Conservation (phyloP, 2,113 vertebrate genomes). For the Limnothrissa miodon region DNA sequence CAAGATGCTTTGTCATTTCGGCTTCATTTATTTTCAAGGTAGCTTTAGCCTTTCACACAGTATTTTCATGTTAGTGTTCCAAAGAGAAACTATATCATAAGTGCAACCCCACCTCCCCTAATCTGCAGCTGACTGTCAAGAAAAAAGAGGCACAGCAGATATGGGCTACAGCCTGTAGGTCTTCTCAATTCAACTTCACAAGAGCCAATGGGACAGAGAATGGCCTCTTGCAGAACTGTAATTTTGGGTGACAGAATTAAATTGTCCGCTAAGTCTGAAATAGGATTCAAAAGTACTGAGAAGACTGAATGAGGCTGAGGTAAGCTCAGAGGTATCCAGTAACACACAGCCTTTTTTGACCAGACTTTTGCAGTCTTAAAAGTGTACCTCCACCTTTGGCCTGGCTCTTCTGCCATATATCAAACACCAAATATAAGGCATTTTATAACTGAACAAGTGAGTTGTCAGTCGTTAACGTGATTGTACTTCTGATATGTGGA, state of each 20-base stretch:
- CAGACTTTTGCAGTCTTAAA: too few relatives aligned
- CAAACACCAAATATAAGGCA: not conserved
- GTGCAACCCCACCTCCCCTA: not conserved
- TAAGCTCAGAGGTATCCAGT: not conserved
- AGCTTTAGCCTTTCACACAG: not conserved
- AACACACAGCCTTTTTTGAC: not conserved
- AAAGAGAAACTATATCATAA: not conserved
- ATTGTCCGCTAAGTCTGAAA: not conserved
- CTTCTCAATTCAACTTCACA: conserved; percentile 13
- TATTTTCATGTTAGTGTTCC: not conserved
- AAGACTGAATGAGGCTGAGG: not conserved
- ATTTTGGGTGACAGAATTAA: not conserved
- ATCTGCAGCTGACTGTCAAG: not conserved
- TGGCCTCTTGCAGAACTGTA: not conserved
- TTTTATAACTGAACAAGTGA: not conserved
- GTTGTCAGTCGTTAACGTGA: not conserved
- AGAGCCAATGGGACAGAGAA: not conserved
- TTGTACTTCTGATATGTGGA: not conserved
- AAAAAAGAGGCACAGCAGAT: not conserved
- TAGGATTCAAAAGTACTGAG: not conserved
- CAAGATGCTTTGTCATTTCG: not conserved
- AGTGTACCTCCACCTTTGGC: not conserved
- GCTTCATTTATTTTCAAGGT: not conserved
- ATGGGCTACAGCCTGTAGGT: not conserved
- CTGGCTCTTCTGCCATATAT: not conserved